Evolutionary conservation across 2,113 vertebrate genomes (phyloP), one percentile per base, ranked within the genome.

Genomic region (Phoenicopterus ruber): DNA sequence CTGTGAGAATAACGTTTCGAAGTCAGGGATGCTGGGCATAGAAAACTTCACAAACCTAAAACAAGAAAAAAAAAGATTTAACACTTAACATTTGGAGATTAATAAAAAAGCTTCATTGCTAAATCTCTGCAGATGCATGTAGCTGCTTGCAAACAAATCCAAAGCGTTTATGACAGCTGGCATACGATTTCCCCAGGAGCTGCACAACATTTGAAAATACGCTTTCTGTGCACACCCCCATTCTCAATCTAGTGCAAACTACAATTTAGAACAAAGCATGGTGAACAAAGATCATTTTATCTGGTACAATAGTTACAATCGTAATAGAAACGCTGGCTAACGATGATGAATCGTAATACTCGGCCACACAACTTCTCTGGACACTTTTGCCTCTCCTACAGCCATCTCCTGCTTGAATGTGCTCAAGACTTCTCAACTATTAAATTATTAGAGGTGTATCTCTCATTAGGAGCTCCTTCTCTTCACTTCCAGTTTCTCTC

Each of bases 11-110:
- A 99, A 98, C 0, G 99, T 99, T 98, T 99, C 99, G 88, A 99
- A 99, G 98, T 99, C 99, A 86, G 99, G 99, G 98, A 99, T 99
- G 98, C 99, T 99, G 98, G 99, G 99, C 99, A 99, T 99, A 97
- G 99, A 99, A 98, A 99, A 99, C 98, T 99, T 99, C 97, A 99
- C 99, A 98, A 99, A 99, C 98, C 99, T 99, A 94, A n/a, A 97
- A 92, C 19, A 72, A 42, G 25, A 42, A 50, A 88, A 29, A 89
- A 63, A 59, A 25, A 46, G 4, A 17, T 82, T 96, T 46, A 77
- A 79, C 77, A 63, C 31, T 58, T 57, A 28, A 61, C n/a, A 32
- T 47, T 59, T 80, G 42, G 36, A 71, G 16, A 8, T 61, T 12
- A 50, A 66, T 55, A 49, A 78, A 79, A 95, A 83, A 22, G 8